A percentile compares a stretch with the other conserved stretches of the same genome.
Conservation (phyloP, 2,888 invertebrate species). For the Drosophila dives region DNA sequence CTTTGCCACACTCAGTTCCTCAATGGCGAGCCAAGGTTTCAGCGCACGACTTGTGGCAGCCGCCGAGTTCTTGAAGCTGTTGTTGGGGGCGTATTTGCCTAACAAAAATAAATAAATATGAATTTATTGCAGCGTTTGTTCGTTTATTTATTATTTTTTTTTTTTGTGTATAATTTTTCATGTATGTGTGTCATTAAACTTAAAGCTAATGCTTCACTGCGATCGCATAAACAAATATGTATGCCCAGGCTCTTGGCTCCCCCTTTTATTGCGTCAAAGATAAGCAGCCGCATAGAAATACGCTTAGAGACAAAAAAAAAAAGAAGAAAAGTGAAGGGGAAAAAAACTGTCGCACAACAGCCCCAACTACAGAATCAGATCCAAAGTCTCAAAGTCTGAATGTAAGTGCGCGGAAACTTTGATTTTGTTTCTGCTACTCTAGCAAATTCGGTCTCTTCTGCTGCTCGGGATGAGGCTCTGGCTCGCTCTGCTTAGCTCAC, state of each 20-base stretch:
- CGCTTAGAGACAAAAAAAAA: slow-evolving; percentile 51
- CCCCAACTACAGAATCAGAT: slow-evolving; percentile 18
- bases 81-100: slow-evolving; percentile 76
- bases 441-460: slow-evolving; percentile 48
- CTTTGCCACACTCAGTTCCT: slow-evolving; percentile 38
- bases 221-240: slow-evolving; percentile 57
- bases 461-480: slow-evolving; percentile 2
- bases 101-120: slow-evolving; percentile 78
- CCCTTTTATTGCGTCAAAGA: slow-evolving; percentile 37
- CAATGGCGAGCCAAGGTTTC: slow-evolving; percentile 44
- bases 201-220: slow-evolving; percentile 49
- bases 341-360: slow-evolving; percentile 39
- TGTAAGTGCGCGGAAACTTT: slow-evolving; percentile 40
- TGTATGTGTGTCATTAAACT: slow-evolving; percentile 54
- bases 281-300: slow-evolving; percentile 60
- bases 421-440: slow-evolving; percentile 68
- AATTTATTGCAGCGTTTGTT: slow-evolving; percentile 74
- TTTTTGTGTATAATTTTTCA: slow-evolving; percentile 20
- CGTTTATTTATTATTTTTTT: slow-evolving; percentile 37
- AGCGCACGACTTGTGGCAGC: slow-evolving; percentile 37
- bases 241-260: slow-evolving; percentile 30
- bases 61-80: slow-evolving; percentile 12
- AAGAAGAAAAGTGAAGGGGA: background rate
- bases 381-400: slow-evolving; percentile 14
- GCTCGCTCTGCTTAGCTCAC: slow-evolving; percentile 1